Base-by-base conservation (phyloP, 2,888 invertebrate species). In the Melinaea menophilus region DNA sequence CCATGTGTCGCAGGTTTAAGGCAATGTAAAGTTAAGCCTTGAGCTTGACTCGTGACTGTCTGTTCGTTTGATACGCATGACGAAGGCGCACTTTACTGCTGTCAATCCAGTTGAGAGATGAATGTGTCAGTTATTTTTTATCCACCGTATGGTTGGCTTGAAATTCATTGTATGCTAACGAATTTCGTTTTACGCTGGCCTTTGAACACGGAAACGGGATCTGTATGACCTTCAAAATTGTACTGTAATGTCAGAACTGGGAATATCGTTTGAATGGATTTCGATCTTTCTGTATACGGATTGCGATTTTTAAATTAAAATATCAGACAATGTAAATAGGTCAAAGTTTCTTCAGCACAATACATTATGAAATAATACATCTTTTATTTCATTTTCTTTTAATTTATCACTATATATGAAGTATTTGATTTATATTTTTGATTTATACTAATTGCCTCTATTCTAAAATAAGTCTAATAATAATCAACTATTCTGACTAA, bases 1-100 rank as follows among this genome's bases (percentile, higher is more conserved):
- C 41, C 11, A 41, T 41, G 41, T 41, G 51, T 12, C 31, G 68
- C 72, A 81, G 79, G 85, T 81, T 85, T 83, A 86, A 82, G 80
- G 48, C 35, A 60, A 80, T 77, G 78, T 76, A 47, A 55, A 71
- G 78, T 76, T 47, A 56, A 71, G 66, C 87, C 87, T 88, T 88
- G 88, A 86, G 86, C 87, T 88, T 88, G 87, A 87, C 84, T 87
- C 81, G 84, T 84, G 84, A 84, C 76, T 80, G 74, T 71, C 73
- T 72, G 62, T 73, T 67, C 66, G 67, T 62, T 68, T 73, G 69
- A 75, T 75, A 74, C 69, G 79, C 79, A 78, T 70, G 67, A 71
- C 67, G 69, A 75, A 64, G 47, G 72, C 74, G 72, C 72, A 77
- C 73, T 71, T 62, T 62, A 72, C 67, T 68, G 69, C 69, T 73